Evolutionary conservation across 2,888 invertebrate genomes (phyloP).

Genomic region (Ethmia dodecea): DNA sequence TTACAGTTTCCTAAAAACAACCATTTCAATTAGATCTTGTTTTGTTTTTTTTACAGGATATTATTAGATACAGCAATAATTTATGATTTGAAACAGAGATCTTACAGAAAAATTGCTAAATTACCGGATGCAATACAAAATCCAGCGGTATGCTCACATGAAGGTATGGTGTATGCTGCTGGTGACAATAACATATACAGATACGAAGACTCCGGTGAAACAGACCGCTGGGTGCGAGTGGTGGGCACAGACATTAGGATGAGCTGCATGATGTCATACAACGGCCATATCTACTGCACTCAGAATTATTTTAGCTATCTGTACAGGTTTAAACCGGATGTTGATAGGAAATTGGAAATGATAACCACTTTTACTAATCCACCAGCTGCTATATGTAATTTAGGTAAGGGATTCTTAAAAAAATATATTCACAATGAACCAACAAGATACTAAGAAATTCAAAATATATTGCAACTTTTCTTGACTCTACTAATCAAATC

Average conservation of each 20-base stretch:
- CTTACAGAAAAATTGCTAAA: constrained; percentile 40
- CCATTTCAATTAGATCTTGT: not conserved
- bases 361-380: constrained; percentile 38
- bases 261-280: constrained; percentile 44
- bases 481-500: too few relatives aligned
- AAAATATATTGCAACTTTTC: too few relatives aligned
- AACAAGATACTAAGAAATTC: too few relatives aligned
- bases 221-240: constrained; percentile 38
- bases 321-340: constrained; percentile 47
- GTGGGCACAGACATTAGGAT: constrained; percentile 37
- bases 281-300: constrained; percentile 50
- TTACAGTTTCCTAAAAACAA: not conserved
- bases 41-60: not conserved
- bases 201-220: constrained; percentile 35
- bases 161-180: constrained; percentile 42
- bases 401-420: too few relatives aligned
- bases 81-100: constrained; percentile 48
- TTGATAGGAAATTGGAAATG: constrained; percentile 32
- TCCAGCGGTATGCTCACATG: constrained; percentile 50
- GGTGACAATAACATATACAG: constrained; percentile 49
- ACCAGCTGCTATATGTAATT: constrained; percentile 43
- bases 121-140: constrained; percentile 56
- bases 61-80: constrained; percentile 41
- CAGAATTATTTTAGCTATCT: constrained; percentile 51
- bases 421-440: too few relatives aligned